Base-by-base conservation (phyloP, 2,113 vertebrate genomes). In the Lota lota region DNA sequence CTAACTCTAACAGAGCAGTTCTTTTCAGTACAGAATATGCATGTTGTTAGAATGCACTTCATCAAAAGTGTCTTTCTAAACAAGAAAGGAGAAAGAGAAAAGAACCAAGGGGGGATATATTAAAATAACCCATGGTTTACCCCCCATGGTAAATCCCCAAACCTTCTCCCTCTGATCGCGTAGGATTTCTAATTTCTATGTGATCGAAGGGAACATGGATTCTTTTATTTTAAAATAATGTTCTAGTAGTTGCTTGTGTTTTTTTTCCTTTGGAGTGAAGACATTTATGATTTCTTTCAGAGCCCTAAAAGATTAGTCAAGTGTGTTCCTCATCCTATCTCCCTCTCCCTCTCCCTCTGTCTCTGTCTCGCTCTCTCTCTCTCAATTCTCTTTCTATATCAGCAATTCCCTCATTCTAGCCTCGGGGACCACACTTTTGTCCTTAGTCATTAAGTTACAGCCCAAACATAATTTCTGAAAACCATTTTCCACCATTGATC, bases 161-260 rank as follows among this genome's bases (percentile, higher is more conserved):
- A 74, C 69, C 67, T 67, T 69, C 77, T 47, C 59, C 47, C 63
- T 61, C 77, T 76, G 16, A 81, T 73, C 61, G 64, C 64, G 74
- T 72, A 62, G 69, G 72, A 80, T 50, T 64, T 72, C 40, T 20
- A 6, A 69, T 67, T 63, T 63, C 70, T 75, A 67, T 76, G 68
- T 75, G 79, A 82, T 79, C 20, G 67, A 66, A 83, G 66, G 75
- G 54, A 77, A 62, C 60, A 78, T 70, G 51, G 76, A 75, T 83
- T 83, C 74, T 80, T 77, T 8, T 1, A 71, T 83, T 68, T 73
- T 0, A 3, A 59, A 19, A 33, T 0, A 56, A 69, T 76, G 70
- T 68, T 73, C 40, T 8, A 62, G 64, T 66, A 66, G 63, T 59
- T 56, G 15, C 40, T 56, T 54, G 15, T 54, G 6, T 54, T 6